phyloP scores from a whole-genome alignment of 2,113 vertebrate genomes.

The Ophiodon elongatus region DNA sequence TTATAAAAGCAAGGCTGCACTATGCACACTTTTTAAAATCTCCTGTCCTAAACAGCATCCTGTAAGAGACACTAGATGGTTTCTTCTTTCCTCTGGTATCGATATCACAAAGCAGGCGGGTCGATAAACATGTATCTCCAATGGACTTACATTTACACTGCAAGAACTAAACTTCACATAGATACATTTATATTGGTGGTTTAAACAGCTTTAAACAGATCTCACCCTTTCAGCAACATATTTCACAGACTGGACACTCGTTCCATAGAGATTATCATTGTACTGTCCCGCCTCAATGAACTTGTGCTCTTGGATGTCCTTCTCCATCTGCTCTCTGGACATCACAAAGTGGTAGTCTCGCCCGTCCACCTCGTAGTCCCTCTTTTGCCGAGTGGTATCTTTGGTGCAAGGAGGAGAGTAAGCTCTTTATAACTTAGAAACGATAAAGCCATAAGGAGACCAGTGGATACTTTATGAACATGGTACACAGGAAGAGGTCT shows the following conservation, averaged over 20 bases:
- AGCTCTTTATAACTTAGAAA: background rate
- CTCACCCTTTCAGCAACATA: constrained; percentile 97
- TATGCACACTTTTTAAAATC: background rate
- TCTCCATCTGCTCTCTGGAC: constrained; percentile 98
- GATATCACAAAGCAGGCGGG: background rate
- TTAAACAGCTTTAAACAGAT: background rate
- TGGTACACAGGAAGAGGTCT: background rate
- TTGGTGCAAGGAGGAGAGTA: constrained; percentile 13
- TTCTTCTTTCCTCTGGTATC: background rate
- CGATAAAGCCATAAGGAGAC: background rate
- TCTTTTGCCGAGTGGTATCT: constrained; percentile 95
- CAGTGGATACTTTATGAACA: background rate
- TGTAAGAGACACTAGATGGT: background rate
- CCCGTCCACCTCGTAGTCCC: constrained; percentile 96
- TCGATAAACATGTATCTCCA: background rate
- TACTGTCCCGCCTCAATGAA: constrained; percentile 99
- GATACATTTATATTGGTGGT: background rate
- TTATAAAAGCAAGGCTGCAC: background rate
- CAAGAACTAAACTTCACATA: background rate
- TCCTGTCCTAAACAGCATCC: background rate
- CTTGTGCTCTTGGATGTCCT: constrained; percentile 99
- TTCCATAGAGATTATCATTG: constrained; percentile 98
- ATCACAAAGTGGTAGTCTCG: constrained; percentile 97
- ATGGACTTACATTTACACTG: background rate
- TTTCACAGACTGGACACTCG: constrained; percentile 97